phyloP scores from a whole-genome alignment of 92 coral and sea anemone species.

The Heteractis magnifica region DNA sequence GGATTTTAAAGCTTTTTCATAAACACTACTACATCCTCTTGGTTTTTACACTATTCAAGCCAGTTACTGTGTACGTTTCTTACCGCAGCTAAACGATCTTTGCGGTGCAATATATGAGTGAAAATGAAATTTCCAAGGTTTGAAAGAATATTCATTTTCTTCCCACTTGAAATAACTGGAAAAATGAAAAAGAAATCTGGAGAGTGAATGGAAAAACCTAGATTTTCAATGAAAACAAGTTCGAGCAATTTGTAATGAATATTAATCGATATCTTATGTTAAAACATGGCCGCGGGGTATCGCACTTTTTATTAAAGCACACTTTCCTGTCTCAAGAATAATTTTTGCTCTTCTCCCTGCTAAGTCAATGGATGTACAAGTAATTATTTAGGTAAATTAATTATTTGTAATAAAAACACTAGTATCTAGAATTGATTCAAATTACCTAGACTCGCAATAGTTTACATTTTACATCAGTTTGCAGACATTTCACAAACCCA shows the following conservation, averaged over 20 bases:
- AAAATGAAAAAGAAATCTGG: background rate
- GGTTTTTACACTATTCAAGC: too few relatives aligned
- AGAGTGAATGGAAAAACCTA: background rate
- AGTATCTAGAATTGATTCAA: background rate
- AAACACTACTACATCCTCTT: too few relatives aligned
- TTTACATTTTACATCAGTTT: background rate
- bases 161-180: too few relatives aligned
- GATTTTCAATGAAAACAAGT: background rate
- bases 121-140: too few relatives aligned
- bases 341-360: background rate
- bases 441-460: background rate
- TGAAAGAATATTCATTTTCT: too few relatives aligned
- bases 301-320: background rate
- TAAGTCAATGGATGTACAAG: background rate
- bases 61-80: too few relatives aligned
- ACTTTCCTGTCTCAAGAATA: background rate
- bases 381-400: background rate
- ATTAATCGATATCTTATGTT: background rate
- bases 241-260: background rate
- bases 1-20: too few relatives aligned
- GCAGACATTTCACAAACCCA: background rate
- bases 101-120: too few relatives aligned
- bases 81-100: too few relatives aligned
- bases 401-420: constrained; percentile 1
- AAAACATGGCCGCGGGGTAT: background rate